Evolutionary conservation across 1,140 invertebrate species (phyloP).

Genomic region (Macrobrachium nipponense): DNA sequence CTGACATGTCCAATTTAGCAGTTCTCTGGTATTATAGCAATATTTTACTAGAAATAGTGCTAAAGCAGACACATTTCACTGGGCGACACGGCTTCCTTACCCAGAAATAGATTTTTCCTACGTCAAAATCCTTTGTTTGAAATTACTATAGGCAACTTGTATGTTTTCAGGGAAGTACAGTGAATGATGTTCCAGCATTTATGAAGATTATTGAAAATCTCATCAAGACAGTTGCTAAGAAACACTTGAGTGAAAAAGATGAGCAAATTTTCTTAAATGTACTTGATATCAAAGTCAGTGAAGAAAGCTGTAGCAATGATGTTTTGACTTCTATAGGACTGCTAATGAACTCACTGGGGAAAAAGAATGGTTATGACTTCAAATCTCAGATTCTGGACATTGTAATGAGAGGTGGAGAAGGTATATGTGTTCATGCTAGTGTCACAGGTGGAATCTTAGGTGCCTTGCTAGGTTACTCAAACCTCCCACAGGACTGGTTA

Average conservation of each 20-base stretch:
- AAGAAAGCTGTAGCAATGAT: conserved; percentile 16
- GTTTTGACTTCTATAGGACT: conserved; percentile 39
- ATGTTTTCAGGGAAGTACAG: too few species aligned
- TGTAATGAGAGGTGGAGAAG: conserved; percentile 55
- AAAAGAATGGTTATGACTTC: conserved; percentile 11
- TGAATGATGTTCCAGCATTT: too few species aligned
- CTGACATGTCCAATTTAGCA: too few species aligned
- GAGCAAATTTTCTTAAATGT: conserved; percentile 31
- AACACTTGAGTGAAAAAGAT: conserved; percentile 1
- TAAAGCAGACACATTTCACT: too few species aligned
- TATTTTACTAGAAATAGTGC: too few species aligned
- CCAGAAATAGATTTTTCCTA: too few species aligned
- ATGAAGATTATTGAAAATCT: too few species aligned
- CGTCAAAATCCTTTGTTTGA: too few species aligned
- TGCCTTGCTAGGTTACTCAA: conserved; percentile 49
- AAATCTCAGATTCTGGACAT: conserved; percentile 36
- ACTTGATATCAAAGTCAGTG: neutral
- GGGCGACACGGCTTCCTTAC: too few species aligned
- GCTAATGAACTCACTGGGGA: conserved; percentile 15
- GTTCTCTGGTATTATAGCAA: too few species aligned
- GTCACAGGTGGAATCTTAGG: conserved; percentile 57
- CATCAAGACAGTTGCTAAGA: too few species aligned
- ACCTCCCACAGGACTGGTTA: conserved; percentile 59
- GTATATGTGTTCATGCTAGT: conserved; percentile 53
- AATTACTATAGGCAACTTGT: too few species aligned